phyloP scores from a whole-genome alignment of 2,113 vertebrate genomes.

The Boleophthalmus pectinirostris region DNA sequence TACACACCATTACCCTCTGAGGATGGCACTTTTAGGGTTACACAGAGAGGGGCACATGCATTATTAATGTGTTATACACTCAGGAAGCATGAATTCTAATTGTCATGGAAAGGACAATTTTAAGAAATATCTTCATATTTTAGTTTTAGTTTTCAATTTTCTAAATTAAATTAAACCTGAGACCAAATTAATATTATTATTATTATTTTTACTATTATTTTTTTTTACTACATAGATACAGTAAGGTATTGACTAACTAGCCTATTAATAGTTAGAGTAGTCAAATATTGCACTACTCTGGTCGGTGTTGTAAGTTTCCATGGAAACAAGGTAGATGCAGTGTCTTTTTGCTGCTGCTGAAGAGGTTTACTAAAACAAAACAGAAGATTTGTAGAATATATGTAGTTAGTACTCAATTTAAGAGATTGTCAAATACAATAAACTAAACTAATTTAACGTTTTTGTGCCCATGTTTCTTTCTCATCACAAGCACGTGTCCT shows the following conservation, averaged over 20 bases:
- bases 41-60: neutral
- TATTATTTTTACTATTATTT: no score
- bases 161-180: no score
- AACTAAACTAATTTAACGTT: neutral
- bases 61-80: neutral
- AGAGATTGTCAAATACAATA: neutral
- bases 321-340: no score
- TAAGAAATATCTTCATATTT: no score
- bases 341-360: no score
- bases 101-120: neutral
- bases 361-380: neutral
- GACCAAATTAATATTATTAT: no score
- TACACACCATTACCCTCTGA: neutral
- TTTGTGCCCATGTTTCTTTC: constrained; percentile 7
- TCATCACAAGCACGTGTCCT: constrained; percentile 62
- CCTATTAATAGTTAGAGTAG: neutral
- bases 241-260: neutral
- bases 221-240: no score
- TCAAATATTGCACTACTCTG: neutral
- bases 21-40: neutral
- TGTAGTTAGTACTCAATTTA: neutral
- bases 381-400: neutral
- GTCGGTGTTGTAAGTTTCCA: neutral
- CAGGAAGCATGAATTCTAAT: neutral
- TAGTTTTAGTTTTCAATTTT: no score